A percentile compares a stretch with the other conserved stretches of the same genome.
phyloP scores from a whole-genome alignment of 2,888 invertebrate species.

The Sminthurides aquaticus region DNA sequence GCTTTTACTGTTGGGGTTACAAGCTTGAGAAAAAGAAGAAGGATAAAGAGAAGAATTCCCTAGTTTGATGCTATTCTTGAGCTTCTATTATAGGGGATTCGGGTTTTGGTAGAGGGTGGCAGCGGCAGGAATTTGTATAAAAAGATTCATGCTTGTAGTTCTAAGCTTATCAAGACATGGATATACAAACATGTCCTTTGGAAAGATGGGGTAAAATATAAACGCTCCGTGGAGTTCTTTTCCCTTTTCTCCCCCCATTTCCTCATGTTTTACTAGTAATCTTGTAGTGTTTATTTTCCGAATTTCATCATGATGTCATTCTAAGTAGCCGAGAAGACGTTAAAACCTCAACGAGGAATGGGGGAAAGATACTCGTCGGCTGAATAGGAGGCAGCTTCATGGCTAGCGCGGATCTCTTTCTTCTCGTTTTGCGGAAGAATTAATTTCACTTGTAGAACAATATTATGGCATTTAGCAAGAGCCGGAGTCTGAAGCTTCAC shows the following conservation, averaged over 20 bases:
- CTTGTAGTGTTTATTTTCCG: neutral
- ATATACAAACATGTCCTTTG: neutral
- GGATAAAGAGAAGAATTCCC: too few relatives aligned
- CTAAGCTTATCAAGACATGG: neutral
- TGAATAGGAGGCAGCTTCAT: too few relatives aligned
- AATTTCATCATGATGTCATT: neutral
- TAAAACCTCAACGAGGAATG: neutral
- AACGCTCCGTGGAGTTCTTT: too few relatives aligned
- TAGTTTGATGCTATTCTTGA: neutral
- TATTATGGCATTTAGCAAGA: neutral
- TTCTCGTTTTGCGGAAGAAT: neutral
- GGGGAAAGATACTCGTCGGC: too few relatives aligned
- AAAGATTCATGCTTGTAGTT: neutral
- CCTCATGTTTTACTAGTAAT: neutral
- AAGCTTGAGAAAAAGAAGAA: too few relatives aligned
- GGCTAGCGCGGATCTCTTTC: neutral
- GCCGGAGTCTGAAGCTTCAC: too few relatives aligned
- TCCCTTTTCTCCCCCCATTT: neutral
- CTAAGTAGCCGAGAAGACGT: neutral
- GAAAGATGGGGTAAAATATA: too few relatives aligned
- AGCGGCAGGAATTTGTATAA: too few relatives aligned
- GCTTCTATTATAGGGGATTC: too few relatives aligned
- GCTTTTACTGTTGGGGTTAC: too few relatives aligned
- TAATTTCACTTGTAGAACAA: neutral
- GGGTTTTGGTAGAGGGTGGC: too few relatives aligned